Evolutionary conservation across 2,888 invertebrate species (phyloP), one percentile per base, ranked within the genome.

Genomic region (Epirrita christyi): DNA sequence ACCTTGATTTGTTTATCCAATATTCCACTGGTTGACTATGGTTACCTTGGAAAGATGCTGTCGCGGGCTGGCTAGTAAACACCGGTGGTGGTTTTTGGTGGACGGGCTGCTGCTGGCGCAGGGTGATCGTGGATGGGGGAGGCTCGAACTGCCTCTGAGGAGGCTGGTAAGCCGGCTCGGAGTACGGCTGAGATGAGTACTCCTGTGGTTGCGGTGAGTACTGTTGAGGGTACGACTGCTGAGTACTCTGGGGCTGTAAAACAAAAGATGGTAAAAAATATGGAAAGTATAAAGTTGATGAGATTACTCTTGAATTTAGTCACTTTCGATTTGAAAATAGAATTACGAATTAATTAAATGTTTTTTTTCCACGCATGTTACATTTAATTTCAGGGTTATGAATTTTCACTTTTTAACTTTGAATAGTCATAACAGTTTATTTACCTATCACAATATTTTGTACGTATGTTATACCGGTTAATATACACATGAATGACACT

Each of bases 21-120:
- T 21, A 21, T 21, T 21, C 21, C 21, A 21, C 21, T 21, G 21
- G 21, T 21, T 3, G 2, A 21, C 21, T 21, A 4, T 21, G 21
- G 4, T 3, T 68, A 95, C 95, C 95, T 93, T 93, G 90, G 82
- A 93, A 93, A 72, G 94, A 94, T 78, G 94, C 94, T 85, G 96
- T 93, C 78, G 96, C 97, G 74, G 97, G 97, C 91, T 97, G 96
- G 71, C 96, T 96, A 70, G 94, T 85, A 77, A 94, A 95, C 67
- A 97, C 94, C 64, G 96, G 96, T 56, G 95, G 93, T 63, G 96
- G 95, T 80, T 89, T 90, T 92, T 97, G 97, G 73, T 95, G 95
- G 55, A 97, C 93, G 27, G 97, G 97, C 64, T 94, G 93, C 78
- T 95, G 93, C 66, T 93, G 94, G 70, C 96, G 94, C 62, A 97